phyloP scores from a whole-genome alignment of 2,797 vertebrate genomes.

The Zenarchopterus dispar region DNA sequence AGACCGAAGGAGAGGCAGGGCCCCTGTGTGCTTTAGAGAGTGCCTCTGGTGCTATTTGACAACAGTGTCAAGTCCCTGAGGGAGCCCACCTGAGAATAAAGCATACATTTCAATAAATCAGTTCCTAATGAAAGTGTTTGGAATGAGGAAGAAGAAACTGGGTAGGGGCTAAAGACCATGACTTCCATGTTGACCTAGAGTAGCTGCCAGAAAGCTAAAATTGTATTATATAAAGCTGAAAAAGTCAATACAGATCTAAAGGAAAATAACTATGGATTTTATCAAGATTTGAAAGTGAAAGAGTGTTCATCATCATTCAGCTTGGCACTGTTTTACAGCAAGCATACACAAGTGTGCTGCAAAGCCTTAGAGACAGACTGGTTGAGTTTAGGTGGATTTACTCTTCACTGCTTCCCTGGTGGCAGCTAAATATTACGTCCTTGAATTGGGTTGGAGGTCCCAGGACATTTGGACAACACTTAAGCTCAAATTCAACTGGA shows the following conservation, averaged over 20 bases:
- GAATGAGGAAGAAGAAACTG: conserved; percentile 61
- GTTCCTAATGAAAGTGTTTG: conserved; percentile 78
- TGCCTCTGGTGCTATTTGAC: conserved; percentile 82
- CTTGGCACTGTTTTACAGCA: conserved; percentile 21
- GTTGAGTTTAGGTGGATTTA: conserved; percentile 53
- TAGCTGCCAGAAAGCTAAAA: conserved; percentile 35
- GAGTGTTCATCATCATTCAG: background rate
- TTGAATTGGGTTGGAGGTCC: conserved; percentile 50
- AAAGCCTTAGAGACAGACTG: conserved; percentile 38
- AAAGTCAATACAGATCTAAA: conserved; percentile 32
- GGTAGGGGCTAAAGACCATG: conserved; percentile 52
- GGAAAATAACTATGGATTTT: background rate
- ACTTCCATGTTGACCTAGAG: conserved; percentile 25
- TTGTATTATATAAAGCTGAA: conserved; percentile 14
- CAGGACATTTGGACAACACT: conserved; percentile 64
- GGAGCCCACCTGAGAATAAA: conserved; percentile 88
- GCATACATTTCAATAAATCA: conserved; percentile 86
- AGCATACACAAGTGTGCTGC: conserved; percentile 29
- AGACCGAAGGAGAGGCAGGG: conserved; percentile 57
- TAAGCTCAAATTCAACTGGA: conserved; percentile 70
- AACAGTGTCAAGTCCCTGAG: conserved; percentile 73
- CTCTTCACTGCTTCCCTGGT: conserved; percentile 37
- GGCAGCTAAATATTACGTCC: conserved; percentile 54
- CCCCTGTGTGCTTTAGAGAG: conserved; percentile 73
- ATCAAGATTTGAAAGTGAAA: conserved; percentile 10